Conservation (phyloP, 2,113 vertebrate species). For the Telmatochromis sp. region DNA sequence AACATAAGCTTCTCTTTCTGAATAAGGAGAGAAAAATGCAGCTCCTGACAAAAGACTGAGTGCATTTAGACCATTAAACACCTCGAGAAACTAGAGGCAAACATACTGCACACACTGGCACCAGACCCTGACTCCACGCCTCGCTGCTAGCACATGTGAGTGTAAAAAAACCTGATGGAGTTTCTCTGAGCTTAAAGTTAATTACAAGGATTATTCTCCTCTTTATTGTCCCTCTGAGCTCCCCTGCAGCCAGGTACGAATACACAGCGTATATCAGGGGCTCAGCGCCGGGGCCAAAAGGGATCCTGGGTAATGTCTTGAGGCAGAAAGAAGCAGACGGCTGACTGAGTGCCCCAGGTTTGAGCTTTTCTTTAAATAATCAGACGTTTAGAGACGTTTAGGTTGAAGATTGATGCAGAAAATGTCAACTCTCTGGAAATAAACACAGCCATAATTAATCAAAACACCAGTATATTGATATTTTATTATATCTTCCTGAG, state of each 20-base stretch:
- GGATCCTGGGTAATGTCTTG: not conserved
- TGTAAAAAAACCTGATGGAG: not conserved
- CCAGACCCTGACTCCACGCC: not conserved
- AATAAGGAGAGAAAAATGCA: not conserved
- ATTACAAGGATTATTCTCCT: conserved; percentile 18
- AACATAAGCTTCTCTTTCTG: not conserved
- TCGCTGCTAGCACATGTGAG: not conserved
- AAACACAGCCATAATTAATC: not conserved
- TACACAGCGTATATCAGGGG: not conserved
- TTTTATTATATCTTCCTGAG: not conserved
- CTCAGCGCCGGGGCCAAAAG: not conserved
- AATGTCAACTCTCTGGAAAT: not conserved
- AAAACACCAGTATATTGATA: not conserved
- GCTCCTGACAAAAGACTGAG: not conserved
- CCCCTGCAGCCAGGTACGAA: not conserved
- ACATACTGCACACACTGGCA: not conserved
- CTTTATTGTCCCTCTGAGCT: not conserved
- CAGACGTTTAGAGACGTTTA: not conserved
- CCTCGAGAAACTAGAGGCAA: not conserved
- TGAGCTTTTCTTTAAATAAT: not conserved
- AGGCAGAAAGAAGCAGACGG: not conserved
- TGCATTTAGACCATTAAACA: not conserved
- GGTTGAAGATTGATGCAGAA: not conserved
- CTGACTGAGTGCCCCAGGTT: not conserved
- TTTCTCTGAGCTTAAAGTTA: not conserved